Evolutionary conservation across 92 coral and sea anemone genomes (phyloP).

Genomic region (Chrysogorgia sp.): DNA sequence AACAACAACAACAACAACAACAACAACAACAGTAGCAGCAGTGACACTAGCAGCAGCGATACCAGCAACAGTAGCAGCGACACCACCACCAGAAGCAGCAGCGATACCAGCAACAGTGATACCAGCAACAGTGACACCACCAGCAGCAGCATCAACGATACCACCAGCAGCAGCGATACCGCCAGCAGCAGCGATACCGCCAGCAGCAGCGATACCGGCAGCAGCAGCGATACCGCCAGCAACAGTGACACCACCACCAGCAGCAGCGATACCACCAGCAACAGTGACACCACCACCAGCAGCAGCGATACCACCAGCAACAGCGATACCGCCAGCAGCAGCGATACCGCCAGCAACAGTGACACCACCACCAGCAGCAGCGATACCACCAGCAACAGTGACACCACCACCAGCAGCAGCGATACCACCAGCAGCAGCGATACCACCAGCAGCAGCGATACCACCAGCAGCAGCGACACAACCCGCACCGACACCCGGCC

Average conservation of each 20-base stretch:
- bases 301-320: not conserved
- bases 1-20: not conserved
- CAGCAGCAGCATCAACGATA: not conserved
- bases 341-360: not conserved
- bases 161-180: not conserved
- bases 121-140: not conserved
- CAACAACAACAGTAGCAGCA: not conserved
- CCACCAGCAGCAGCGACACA: not conserved
- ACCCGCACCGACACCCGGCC: not conserved
- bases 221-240: not conserved
- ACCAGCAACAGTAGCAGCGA: not conserved
- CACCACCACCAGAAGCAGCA: not conserved
- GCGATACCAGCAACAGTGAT: not conserved
- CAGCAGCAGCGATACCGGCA: not conserved
- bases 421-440: not conserved
- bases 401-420: not conserved
- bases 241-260: not conserved
- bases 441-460: not conserved
- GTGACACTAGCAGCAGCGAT: not conserved
- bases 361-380: not conserved
- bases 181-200: not conserved
- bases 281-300: not conserved
- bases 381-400: not conserved
- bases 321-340: not conserved
- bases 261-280: not conserved